phyloP scores from a whole-genome alignment of 2,888 invertebrate species.

The Dysmachus trigonus region DNA sequence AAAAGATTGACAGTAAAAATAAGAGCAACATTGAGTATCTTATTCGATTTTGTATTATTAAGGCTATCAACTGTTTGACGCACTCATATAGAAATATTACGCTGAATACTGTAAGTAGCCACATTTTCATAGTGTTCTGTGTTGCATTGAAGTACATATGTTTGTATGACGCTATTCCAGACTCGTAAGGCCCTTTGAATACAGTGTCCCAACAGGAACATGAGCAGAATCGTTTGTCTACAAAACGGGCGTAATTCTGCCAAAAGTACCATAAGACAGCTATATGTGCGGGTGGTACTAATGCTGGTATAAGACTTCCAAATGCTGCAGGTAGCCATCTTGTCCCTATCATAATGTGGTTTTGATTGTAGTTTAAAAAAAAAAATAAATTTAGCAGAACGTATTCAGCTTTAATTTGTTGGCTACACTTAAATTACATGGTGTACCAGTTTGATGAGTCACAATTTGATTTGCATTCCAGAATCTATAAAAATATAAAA shows the following conservation, averaged over 20 bases:
- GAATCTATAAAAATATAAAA: background rate
- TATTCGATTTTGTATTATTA: constrained; percentile 67
- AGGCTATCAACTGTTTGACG: constrained; percentile 66
- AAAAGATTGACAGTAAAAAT: constrained; percentile 71
- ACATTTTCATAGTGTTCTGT: constrained; percentile 72
- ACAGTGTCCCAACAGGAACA: constrained; percentile 82
- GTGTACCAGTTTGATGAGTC: background rate
- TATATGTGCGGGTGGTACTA: constrained; percentile 72
- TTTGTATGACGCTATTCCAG: constrained; percentile 75
- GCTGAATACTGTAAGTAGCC: constrained; percentile 70
- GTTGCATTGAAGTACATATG: constrained; percentile 78
- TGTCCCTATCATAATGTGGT: constrained; percentile 59
- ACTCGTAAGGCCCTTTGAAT: constrained; percentile 77
- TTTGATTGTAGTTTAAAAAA: background rate
- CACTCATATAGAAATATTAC: constrained; percentile 72
- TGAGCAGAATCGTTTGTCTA: constrained; percentile 72
- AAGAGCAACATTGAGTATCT: constrained; percentile 71
- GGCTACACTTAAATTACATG: background rate
- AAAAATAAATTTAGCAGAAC: background rate
- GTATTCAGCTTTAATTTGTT: background rate
- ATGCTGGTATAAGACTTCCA: constrained; percentile 64
- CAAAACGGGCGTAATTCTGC: constrained; percentile 73
- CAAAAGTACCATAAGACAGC: constrained; percentile 72
- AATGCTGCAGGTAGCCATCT: constrained; percentile 63
- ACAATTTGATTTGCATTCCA: background rate